Evolutionary conservation across 2,888 invertebrate species (phyloP), one percentile per base, ranked within the genome.

Genomic region (Drepana falcataria): DNA sequence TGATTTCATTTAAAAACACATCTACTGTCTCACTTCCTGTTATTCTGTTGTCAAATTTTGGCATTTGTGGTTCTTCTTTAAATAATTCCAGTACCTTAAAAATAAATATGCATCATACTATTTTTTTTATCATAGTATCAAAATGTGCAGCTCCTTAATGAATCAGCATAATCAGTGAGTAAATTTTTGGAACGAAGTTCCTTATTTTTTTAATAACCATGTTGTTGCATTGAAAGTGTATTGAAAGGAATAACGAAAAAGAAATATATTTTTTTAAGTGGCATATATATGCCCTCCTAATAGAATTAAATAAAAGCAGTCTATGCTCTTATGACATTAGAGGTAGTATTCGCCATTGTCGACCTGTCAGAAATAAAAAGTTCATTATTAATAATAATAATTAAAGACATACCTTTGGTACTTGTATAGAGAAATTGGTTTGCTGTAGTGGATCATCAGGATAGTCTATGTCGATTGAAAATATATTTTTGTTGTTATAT

Each of bases 21-120:
- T 97, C 97, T 58, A 97, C 97, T 41, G 95, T 93, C 70, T 95
- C 95, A 71, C 96, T 96, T 35, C 97, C 97, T 35, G 96, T 97
- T 61, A 97, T 95, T 71, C 96, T 79, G 59, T 71, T 87, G 60
- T 91, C 91, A 77, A 79, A 91, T 62, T 87, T 90, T 49, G 83
- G 81, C 51, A 78, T 62, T 47, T 71, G 58, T 41, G 68, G 60
- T 51, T 80, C 67, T 56, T 71, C 67, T 69, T 85, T 59, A 66
- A 90, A 89, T 60, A 85, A 59, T 66, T 88, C 77, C 55, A 90
- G 57, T 4, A 91, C 82, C 91, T 91, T 66, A 53, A 73, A 73
- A 35, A 7, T 2, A 35, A 0, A 7, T 7, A n/a, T 2, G 35
- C 9, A 48, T 48, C 48, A 40, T 52, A 41, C 37, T 44, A 49